Conservation (phyloP, 2,113 vertebrate genomes). For the Piprites chloris region DNA sequence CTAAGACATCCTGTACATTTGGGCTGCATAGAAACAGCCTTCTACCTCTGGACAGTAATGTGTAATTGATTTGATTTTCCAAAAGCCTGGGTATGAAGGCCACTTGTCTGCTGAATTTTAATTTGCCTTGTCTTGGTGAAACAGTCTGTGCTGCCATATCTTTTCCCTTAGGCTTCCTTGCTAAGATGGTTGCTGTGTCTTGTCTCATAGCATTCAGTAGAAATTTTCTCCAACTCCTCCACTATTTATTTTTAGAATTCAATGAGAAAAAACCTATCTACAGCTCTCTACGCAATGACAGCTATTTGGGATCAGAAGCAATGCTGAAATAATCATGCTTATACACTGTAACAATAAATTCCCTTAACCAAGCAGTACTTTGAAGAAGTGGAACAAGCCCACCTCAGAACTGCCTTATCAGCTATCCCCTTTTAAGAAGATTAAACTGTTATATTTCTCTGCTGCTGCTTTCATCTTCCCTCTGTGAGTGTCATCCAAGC, state of each 20-base stretch:
- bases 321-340: neutral
- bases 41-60: neutral
- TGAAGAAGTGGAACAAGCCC: neutral
- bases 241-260: constrained; percentile 20
- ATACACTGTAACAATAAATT: constrained; percentile 5
- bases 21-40: neutral
- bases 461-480: constrained; percentile 43
- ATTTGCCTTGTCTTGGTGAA: neutral
- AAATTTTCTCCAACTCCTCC: neutral
- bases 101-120: neutral
- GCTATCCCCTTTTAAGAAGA: constrained; percentile 31
- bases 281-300: neutral
- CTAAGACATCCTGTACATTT: neutral
- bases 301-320: constrained; percentile 19
- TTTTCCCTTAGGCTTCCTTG: neutral
- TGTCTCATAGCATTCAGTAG: neutral
- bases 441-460: constrained; percentile 48
- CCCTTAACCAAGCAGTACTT: constrained; percentile 14
- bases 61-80: neutral
- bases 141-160: neutral
- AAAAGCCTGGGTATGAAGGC: neutral
- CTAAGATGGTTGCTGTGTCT: neutral
- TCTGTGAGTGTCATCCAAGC: neutral
- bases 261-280: neutral
- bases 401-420: constrained; percentile 38